Conservation (phyloP, 2,113 vertebrate genomes). For the Dromiciops gliroides region DNA sequence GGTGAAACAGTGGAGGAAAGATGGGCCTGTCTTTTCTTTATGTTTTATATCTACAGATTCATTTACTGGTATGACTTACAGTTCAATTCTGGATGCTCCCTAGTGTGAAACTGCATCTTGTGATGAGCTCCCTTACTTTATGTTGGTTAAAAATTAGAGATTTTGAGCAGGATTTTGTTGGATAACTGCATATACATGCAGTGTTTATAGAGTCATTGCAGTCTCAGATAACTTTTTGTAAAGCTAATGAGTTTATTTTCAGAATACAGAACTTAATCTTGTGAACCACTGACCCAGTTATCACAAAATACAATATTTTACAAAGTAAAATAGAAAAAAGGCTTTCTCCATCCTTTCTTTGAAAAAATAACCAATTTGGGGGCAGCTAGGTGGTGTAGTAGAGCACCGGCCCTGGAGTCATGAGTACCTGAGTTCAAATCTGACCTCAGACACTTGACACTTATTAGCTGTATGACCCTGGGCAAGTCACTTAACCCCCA, state of each 20-base stretch:
- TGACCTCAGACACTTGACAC: too few relatives aligned
- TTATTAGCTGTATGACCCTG: too few relatives aligned
- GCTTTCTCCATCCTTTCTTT: too few relatives aligned
- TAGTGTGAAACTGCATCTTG: neutral
- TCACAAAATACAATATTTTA: neutral
- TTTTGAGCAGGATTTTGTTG: neutral
- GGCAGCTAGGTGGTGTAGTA: too few relatives aligned
- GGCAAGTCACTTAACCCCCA: too few relatives aligned
- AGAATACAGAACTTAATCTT: too few relatives aligned
- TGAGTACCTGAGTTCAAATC: too few relatives aligned
- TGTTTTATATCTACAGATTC: neutral
- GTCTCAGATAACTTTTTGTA: neutral
- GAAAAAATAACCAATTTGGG: too few relatives aligned
- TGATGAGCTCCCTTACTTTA: neutral
- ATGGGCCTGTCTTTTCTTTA: neutral
- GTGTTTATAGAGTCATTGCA: neutral
- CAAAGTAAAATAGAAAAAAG: neutral
- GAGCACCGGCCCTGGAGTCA: too few relatives aligned
- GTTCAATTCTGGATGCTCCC: neutral
- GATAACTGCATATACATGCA: neutral
- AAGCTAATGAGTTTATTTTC: neutral
- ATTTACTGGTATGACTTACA: neutral
- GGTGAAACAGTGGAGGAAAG: conserved; percentile 17
- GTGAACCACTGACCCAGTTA: too few relatives aligned
- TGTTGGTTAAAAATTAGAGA: neutral